Conservation (phyloP, 2,888 invertebrate genomes). For the Dasysyrphus tricinctus region DNA sequence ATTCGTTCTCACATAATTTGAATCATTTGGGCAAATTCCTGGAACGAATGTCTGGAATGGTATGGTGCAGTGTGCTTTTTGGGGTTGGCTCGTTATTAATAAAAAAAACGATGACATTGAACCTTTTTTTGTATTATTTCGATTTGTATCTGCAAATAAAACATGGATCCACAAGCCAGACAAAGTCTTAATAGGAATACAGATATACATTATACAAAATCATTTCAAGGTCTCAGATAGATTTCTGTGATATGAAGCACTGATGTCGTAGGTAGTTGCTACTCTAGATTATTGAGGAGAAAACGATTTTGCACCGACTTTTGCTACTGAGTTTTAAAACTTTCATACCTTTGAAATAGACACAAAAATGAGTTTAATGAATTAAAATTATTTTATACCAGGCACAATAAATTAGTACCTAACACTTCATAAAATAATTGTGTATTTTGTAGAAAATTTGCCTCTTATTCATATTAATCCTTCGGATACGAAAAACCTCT, state of each 20-base stretch:
- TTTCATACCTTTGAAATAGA: too few species aligned
- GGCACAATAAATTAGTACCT: too few species aligned
- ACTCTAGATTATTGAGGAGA: not conserved
- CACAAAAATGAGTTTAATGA: too few species aligned
- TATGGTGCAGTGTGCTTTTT: not conserved
- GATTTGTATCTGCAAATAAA: slow-evolving; percentile 10
- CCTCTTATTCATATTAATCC: too few species aligned
- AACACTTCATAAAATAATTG: too few species aligned
- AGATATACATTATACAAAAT: not conserved
- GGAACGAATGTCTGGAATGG: slow-evolving; percentile 67
- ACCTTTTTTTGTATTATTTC: not conserved
- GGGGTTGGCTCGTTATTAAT: slow-evolving; percentile 27
- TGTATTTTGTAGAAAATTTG: too few species aligned
- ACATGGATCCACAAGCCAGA: slow-evolving; percentile 31
- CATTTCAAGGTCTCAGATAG: slow-evolving; percentile 4
- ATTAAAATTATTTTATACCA: too few species aligned
- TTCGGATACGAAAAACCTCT: too few species aligned
- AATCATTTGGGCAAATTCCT: slow-evolving; percentile 58
- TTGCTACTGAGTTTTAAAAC: too few species aligned
- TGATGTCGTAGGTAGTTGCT: not conserved
- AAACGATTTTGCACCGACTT: too few species aligned
- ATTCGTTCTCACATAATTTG: slow-evolving; percentile 59
- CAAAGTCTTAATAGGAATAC: not conserved
- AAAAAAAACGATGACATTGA: slow-evolving; percentile 58
- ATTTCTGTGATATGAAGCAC: not conserved